Evolutionary conservation across 2,797 vertebrate species (phyloP), one percentile per base, ranked within the genome.

Genomic region (Leptodactylus fallax): DNA sequence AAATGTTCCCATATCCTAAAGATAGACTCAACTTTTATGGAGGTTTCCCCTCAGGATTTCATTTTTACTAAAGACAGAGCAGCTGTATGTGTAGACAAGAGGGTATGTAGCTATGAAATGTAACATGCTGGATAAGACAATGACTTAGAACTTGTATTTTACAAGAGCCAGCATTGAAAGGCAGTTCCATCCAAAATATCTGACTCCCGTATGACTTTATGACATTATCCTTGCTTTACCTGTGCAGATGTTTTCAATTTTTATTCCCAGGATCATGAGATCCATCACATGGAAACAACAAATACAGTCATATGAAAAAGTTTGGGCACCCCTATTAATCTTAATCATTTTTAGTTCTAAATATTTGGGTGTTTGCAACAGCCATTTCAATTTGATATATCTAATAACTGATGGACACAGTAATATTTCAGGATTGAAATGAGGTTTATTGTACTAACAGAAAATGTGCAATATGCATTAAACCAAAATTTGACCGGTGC

Each of bases 1-100:
- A 74, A 74, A 74, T 74, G 47, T 74, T 74, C 71, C 71, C 71
- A 74, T 49, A 21, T 51, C 0, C 47, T n/a, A 74, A 74, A 74
- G 45, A 74, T 74, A 74, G 21, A 49, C 19, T 51, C 9, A 51
- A 16, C 10, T 74, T 74, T 51, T 74, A 49, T 11, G 10, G 71
- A 51, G n/a, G 71, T 49, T 47, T 74, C 47, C 71, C 45, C 6
- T n/a, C 19, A 74, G 71, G 45, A 49, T 74, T 9, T n/a, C 71
- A 49, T 9, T 21, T 74, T 51, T 47, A 7, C 71, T 74, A 21
- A 49, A 74, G 71, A 49, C 36, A 47, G 36, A 19, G 6, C 69
- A 72, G 69, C 27, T 72, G 69, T 47, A 47, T 72, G 36, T 7
- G 17, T 19, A 47, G 27, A 72, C 69, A 47, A 7, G 69, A 72